phyloP scores from a whole-genome alignment of 2,113 vertebrate species.

The Anguilla japonica region DNA sequence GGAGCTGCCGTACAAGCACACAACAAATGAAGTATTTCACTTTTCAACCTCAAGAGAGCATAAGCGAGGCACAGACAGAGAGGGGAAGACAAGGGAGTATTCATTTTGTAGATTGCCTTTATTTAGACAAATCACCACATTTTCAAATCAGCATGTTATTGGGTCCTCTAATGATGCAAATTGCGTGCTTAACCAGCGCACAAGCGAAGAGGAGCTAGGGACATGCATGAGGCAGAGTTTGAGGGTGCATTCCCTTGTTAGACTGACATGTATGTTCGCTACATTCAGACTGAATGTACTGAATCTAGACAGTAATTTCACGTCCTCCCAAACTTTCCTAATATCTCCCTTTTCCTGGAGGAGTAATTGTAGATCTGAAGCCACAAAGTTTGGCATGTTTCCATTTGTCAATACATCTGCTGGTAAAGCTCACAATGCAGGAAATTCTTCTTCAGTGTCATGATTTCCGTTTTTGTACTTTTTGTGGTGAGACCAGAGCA shows the following conservation, averaged over 20 bases:
- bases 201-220: no score
- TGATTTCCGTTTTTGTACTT: not conserved
- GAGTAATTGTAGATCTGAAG: not conserved
- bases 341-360: not conserved
- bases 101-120: no score
- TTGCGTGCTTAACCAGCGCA: no score
- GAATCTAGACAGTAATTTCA: conserved; percentile 12
- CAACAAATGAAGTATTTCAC: not conserved
- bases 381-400: not conserved
- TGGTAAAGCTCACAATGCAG: not conserved
- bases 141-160: no score
- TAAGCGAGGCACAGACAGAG: no score
- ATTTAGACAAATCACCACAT: no score
- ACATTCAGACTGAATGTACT: not conserved
- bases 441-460: not conserved
- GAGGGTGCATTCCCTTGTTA: no score
- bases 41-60: not conserved
- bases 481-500: not conserved
- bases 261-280: no score
- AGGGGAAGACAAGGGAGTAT: no score
- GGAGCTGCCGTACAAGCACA: conserved; percentile 18
- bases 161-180: no score
- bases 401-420: not conserved
- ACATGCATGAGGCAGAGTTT: no score
- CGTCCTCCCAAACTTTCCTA: not conserved